Conservation (phyloP, 2,113 vertebrate genomes). For the Bos javanicus region DNA sequence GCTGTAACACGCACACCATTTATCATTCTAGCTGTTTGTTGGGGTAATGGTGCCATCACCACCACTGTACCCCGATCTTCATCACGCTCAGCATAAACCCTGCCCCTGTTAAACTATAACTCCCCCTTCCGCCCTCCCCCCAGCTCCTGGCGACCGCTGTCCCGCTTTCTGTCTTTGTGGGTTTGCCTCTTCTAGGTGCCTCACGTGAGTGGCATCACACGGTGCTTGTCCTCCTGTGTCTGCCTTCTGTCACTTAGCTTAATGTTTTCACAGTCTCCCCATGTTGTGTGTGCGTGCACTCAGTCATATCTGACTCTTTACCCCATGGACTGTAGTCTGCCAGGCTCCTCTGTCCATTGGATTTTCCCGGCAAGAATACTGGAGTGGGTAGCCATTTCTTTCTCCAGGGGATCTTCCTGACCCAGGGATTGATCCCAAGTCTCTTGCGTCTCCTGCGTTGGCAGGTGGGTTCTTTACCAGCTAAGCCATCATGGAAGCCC, state of each 20-base stretch:
- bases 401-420: background rate
- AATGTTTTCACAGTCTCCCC: background rate
- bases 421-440: background rate
- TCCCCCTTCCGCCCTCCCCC: rapidly evolving
- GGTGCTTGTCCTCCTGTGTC: background rate
- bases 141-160: rapidly evolving
- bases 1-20: background rate
- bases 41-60: no score
- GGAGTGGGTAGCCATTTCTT: background rate
- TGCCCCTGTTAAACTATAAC: background rate
- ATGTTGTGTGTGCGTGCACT: background rate
- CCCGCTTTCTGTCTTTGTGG: background rate
- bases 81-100: rapidly evolving
- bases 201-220: rapidly evolving
- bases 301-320: background rate
- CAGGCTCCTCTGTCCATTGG: background rate
- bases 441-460: background rate
- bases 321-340: background rate
- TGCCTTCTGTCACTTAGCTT: background rate
- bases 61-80: rapidly evolving
- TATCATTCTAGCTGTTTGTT: background rate
- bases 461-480: background rate
- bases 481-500: background rate
- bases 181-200: background rate
- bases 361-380: background rate